Evolutionary conservation across 2,113 vertebrate genomes (phyloP).

Genomic region (Ceyx cyanopectus): DNA sequence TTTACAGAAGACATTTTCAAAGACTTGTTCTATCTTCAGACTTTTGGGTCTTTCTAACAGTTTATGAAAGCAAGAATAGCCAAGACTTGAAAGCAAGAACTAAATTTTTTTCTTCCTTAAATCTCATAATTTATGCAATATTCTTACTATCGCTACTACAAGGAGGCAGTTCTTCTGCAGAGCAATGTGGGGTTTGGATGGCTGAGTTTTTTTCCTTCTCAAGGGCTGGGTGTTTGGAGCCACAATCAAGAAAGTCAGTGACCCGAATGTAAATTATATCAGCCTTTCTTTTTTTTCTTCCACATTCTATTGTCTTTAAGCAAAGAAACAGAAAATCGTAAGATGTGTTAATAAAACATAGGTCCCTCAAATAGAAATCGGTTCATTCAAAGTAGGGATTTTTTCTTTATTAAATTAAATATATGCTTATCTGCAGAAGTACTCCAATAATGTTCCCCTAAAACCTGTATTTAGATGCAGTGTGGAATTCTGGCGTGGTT

Average conservation of each 20-base stretch:
- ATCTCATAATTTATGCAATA: neutral
- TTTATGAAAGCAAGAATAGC: neutral
- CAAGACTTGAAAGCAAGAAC: neutral
- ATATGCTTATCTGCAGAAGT: neutral
- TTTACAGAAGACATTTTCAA: neutral
- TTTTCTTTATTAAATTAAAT: neutral
- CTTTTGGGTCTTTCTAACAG: neutral
- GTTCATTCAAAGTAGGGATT: neutral
- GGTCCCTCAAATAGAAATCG: neutral
- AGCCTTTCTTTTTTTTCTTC: neutral
- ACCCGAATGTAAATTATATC: neutral
- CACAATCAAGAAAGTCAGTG: neutral
- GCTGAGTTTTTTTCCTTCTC: neutral
- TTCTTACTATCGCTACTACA: too few relatives aligned
- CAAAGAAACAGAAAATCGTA: neutral
- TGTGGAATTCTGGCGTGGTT: neutral
- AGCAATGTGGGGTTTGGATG: neutral
- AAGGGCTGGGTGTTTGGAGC: neutral
- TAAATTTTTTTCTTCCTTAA: neutral
- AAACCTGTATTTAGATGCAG: neutral
- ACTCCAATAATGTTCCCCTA: neutral
- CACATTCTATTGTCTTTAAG: neutral
- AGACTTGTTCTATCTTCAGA: neutral
- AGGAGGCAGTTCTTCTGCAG: neutral
- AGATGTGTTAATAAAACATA: neutral